Conservation (phyloP, 2,113 vertebrate genomes). For the Aspiorhynchus laticeps region DNA sequence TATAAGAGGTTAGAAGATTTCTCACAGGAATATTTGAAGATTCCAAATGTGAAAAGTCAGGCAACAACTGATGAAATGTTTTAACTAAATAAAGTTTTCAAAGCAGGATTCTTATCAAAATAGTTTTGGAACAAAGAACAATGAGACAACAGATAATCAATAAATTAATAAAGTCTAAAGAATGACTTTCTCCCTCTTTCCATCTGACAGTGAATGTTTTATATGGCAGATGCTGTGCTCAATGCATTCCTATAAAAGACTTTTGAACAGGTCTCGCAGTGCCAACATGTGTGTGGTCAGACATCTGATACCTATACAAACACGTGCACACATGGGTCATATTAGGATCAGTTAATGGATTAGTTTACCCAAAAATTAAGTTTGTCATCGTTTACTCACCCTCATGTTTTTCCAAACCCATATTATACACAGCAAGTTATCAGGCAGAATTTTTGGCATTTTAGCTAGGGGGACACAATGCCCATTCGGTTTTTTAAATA, state of each 20-base stretch:
- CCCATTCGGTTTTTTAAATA: background rate
- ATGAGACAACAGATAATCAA: background rate
- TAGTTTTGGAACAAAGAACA: background rate
- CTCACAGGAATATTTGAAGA: background rate
- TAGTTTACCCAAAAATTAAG: background rate
- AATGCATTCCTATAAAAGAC: background rate
- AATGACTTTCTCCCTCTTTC: background rate
- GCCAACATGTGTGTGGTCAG: constrained; percentile 3
- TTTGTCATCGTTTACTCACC: background rate
- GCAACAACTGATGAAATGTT: background rate
- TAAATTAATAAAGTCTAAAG: background rate
- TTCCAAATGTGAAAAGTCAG: background rate
- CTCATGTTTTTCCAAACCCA: background rate
- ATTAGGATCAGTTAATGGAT: constrained; percentile 7
- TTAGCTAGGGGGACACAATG: background rate
- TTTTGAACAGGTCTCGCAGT: constrained; percentile 20
- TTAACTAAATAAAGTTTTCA: background rate
- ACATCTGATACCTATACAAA: constrained; percentile 46
- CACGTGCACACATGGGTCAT: constrained; percentile 35
- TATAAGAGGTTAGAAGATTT: background rate
- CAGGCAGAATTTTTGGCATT: background rate
- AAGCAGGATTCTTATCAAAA: constrained; percentile 16
- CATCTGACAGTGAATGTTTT: background rate
- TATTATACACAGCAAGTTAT: background rate
- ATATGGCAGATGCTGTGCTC: background rate